Base-by-base conservation (phyloP, 2,113 vertebrate genomes). In the Brachypteracias leptosomus region DNA sequence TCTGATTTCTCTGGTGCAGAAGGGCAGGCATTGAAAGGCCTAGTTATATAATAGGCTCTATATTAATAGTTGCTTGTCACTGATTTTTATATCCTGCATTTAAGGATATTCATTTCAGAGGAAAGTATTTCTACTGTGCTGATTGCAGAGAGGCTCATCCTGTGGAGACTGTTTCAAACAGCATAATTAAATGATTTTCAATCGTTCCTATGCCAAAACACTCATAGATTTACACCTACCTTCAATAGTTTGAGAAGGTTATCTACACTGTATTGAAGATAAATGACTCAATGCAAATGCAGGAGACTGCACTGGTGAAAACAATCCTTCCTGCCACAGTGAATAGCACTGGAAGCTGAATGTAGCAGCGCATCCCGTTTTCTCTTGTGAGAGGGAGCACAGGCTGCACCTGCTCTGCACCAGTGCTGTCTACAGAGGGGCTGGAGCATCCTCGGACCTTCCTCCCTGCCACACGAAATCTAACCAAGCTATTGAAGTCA, bases 121-220 rank as follows among this genome's bases (percentile, higher is more conserved):
- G 51, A 55, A 89, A 57, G 10, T 21, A 42, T 88, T 91, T 77
- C 74, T 90, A 38, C 42, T 70, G 55, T 42, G 29, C 31, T 91
- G 88, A 83, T 93, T 88, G n/a, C 58, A 73, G 59, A 51, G 40
- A 79, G 40, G 20, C 6, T 77, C 5, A 3, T 63, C 16, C 72
- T 76, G 17, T 61, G 25, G 24, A 87, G 36, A 36, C 26, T 81
- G 29, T 85, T 95, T 85, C 70, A 83, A 86, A 49, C 9, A 79
- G 36, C 13, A 31, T 47, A 93, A 94, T 85, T 76, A 62, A 93
- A 95, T 66, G 6, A 89, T 91, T 94, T 89, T 62, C 67, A 87
- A 54, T 91, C 54, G 59, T 59, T 82, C 46, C 58, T 62, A 24
- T 76, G 54, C 40, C 67, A 85, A 77, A 95, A 88, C 22, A 66